Conservation (phyloP, 2,888 invertebrate species). For the Blastobasis adustella region DNA sequence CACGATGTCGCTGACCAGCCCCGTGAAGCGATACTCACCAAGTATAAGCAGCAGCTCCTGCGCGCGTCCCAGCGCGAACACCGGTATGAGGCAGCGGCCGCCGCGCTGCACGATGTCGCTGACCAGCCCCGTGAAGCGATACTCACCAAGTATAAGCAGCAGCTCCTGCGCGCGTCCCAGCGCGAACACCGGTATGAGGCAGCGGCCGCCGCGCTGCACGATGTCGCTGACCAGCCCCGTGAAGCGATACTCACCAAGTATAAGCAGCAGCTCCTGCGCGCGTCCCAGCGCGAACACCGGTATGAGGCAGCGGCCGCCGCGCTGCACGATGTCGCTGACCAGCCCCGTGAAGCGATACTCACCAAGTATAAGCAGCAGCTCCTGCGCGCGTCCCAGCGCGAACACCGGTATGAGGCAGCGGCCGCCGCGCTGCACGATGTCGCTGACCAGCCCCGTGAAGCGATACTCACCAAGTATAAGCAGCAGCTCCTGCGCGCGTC, state of each 20-base stretch:
- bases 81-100: slow-evolving; percentile 98
- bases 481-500: slow-evolving; percentile 96
- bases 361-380: slow-evolving; percentile 91
- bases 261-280: slow-evolving; percentile 95
- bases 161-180: slow-evolving; percentile 97
- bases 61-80: slow-evolving; percentile 97
- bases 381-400: slow-evolving; percentile 97
- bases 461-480: slow-evolving; percentile 88
- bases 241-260: slow-evolving; percentile 88
- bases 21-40: slow-evolving; percentile 88
- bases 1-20: slow-evolving; percentile 95
- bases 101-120: slow-evolving; percentile 97
- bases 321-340: slow-evolving; percentile 95
- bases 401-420: slow-evolving; percentile 99
- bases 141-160: slow-evolving; percentile 85
- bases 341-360: slow-evolving; percentile 88
- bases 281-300: slow-evolving; percentile 99
- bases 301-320: slow-evolving; percentile 98
- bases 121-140: slow-evolving; percentile 93
- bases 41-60: slow-evolving; percentile 95
- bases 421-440: slow-evolving; percentile 97
- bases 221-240: slow-evolving; percentile 95
- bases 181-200: slow-evolving; percentile 99
- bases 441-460: slow-evolving; percentile 93
- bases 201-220: slow-evolving; percentile 96